Evolutionary conservation across 2,797 vertebrate genomes (phyloP), one percentile per base, ranked within the genome.

Genomic region (Chrysocyon brachyurus): DNA sequence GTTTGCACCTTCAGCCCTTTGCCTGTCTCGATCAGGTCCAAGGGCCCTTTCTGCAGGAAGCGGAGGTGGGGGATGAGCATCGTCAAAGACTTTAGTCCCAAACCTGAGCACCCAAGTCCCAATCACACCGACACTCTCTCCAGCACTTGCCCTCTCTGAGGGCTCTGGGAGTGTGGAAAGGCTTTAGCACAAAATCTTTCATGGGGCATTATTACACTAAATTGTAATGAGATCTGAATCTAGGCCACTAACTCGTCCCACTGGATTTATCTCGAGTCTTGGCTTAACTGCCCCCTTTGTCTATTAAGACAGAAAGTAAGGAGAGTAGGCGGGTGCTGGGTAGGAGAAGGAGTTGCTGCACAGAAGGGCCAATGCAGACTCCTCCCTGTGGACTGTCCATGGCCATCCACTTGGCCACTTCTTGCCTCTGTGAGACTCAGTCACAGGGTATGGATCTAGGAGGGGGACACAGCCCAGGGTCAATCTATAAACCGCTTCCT

Each of bases 1-100:
- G 99, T 99, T 97, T 99, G 99, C 95, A 99, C 99, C 97, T 99
- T 99, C 96, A 99, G 98, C 21, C 99, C 99, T 97, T 99, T 99
- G 68, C 99, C 99, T 0, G 98, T 99, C 97, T 99, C 99, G 0
- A 99, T 99, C 94, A 99, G 98, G 97, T 99, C 99, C 98, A 99
- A 97, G 0, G 99, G 99, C 1, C 99, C 99, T 97, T 98, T 99
- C 99, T 99, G 98, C 6, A 82, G 70, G 97, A 17, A 26, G 86
- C 2, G 10, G 24, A 46, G 54, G 59, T 36, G 33, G 9, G 54
- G 33, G 31, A 89, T 49, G 24, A 97, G 68, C 92, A 97, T 85
- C 57, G 3, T 73, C 7, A 78, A 24, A 66, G 90, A 87, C 40
- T 61, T n/a, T 17, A 31, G 73, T 52, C 63, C 28, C 54, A 82